Percentiles rank a stretch among this genome's conserved stretches.
Evolutionary conservation across 2,888 invertebrate genomes (phyloP).

Genomic region (Drosophila colorata): DNA sequence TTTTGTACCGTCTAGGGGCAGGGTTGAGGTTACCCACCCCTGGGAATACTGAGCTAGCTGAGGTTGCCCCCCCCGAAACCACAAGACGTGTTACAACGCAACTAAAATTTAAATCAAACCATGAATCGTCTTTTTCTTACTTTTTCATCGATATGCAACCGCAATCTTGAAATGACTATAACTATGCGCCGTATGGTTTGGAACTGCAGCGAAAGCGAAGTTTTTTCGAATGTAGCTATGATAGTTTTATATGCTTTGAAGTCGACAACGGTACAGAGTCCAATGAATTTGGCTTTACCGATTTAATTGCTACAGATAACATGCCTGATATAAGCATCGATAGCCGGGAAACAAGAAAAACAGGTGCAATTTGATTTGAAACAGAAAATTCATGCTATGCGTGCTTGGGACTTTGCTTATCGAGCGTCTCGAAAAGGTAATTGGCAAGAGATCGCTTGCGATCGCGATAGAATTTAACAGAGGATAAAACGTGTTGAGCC

Average conservation of each 20-base stretch:
- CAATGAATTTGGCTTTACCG: conserved; percentile 10
- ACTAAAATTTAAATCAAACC: conserved; percentile 39
- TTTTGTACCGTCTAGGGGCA: too few relatives aligned
- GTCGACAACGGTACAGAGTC: conserved; percentile 50
- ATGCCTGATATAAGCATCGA: conserved; percentile 25
- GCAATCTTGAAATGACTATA: conserved; percentile 28
- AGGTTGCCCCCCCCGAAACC: too few relatives aligned
- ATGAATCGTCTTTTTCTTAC: conserved; percentile 56
- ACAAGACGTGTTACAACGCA: too few relatives aligned
- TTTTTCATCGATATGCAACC: conserved; percentile 67
- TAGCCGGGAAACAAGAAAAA: conserved; percentile 33
- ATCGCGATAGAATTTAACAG: conserved; percentile 84
- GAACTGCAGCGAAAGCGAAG: conserved; percentile 58
- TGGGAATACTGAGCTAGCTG: too few relatives aligned
- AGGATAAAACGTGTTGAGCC: conserved; percentile 75
- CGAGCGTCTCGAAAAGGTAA: conserved; percentile 87
- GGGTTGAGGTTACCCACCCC: too few relatives aligned
- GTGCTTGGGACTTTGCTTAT: conserved; percentile 88
- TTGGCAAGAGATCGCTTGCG: conserved; percentile 87
- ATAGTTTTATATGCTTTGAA: conserved; percentile 71
- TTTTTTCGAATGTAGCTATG: conserved; percentile 69
- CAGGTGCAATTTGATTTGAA: conserved; percentile 88
- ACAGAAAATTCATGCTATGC: conserved; percentile 87
- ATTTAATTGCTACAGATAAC: conserved; percentile 22
- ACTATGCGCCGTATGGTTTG: conserved; percentile 31